Evolutionary conservation across 2,888 invertebrate species (phyloP), one percentile per base, ranked within the genome.

Genomic region (Meliscaeva auricollis): DNA sequence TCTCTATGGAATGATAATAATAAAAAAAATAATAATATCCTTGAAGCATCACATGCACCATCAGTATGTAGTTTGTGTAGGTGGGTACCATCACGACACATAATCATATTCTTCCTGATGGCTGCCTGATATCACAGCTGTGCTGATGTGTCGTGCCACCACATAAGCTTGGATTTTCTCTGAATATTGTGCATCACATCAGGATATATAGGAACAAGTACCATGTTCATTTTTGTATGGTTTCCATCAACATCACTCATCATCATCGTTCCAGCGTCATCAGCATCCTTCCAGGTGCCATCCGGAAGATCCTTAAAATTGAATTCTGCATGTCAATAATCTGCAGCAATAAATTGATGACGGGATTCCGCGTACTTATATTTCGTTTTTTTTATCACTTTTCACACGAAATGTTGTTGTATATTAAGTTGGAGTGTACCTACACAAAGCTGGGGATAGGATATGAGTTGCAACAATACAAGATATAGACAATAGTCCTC

Each of bases 281-380:
- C 13, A 11, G 38, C 38, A 38, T 9, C 38, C 13, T n/a, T n/a
- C 17, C 78, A 81, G 82, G 76, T 82, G 64, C 32, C 32, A 69
- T 9, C 35, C 13, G 13, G 58, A 38, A 48, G 73, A 83, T 83
- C 78, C 83, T 83, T 83, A 78, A 83, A 82, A 83, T 83, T 83
- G 78, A 83, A 83, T 83, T 74, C 56, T 74, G 78, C 68, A 68
- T 83, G 83, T 83, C 83, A 83, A 83, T 83, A 83, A 78, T 78
- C 73, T 64, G 62, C 62, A 41, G 54, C 78, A 83, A 83, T 83
- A 58, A 58, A 58, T 58, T 69, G 73, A 74, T 78, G 62, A 56
- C 9, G 32, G 69, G 83, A 73, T 78, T 83, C 73, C 62, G 38
- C 30, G 62, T 48, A 54, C 54, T 32, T 41, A 41, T 50, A 38